Base-by-base conservation (phyloP, 2,888 invertebrate genomes). In the Onchidella celtica region DNA sequence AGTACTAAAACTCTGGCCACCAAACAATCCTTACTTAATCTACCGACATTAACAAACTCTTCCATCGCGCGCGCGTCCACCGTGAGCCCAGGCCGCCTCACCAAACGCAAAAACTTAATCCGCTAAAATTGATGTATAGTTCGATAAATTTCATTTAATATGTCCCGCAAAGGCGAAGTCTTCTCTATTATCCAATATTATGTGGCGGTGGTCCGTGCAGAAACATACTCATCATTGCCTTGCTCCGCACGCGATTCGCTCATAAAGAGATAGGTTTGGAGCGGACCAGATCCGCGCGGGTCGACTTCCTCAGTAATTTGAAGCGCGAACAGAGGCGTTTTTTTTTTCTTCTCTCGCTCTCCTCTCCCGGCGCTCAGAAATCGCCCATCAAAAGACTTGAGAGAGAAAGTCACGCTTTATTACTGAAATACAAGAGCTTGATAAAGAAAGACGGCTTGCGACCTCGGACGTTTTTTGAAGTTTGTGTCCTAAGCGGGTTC, bases 71-170 rank as follows among this genome's bases (percentile, higher is more conserved):
- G n/a, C n/a, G n/a, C n/a, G n/a, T n/a, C n/a, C n/a, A n/a, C n/a
- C n/a, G n/a, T n/a, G n/a, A n/a, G n/a, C n/a, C n/a, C n/a, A n/a
- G n/a, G n/a, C n/a, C n/a, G n/a, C n/a, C n/a, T n/a, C n/a, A n/a
- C n/a, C n/a, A n/a, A n/a, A n/a, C n/a, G n/a, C n/a, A 14, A 59
- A 59, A 59, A 59, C 59, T n/a, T 59, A 59, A 59, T 59, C 69
- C 38, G 38, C 69, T 29, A 38, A 66, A 66, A 38, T 38, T 69
- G 69, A 69, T 38, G 36, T 69, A 66, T 32, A 21, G 69, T 17
- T 21, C 69, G 14, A 38, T 69, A 69, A 34, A 69, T 69, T 69
- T 38, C 24, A 69, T 69, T 69, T 69, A 69, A 69, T 69, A 38
- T 38, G 36, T 69, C 29, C 3, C 6, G 38, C 36, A 6, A 29